Evolutionary conservation across 2,888 invertebrate species (phyloP), one percentile per base, ranked within the genome.

Genomic region (Cartodere bifasciata): DNA sequence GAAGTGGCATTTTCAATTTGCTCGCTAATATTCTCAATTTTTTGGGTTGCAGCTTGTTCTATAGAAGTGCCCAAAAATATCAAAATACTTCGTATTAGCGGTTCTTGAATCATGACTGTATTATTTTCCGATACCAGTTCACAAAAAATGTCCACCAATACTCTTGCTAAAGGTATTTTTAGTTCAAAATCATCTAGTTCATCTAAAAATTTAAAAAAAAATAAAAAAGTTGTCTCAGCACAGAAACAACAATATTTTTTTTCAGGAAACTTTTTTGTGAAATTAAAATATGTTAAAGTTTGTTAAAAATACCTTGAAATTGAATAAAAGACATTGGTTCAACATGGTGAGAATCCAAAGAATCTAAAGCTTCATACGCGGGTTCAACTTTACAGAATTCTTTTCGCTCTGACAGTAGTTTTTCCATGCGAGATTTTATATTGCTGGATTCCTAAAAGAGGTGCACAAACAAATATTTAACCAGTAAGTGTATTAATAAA

Each of bases 311-410:
- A 46, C 50, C 52, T 43, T 47, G 48, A 42, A 48, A 52, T 27
- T 45, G 43, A 3, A 52, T 33, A 35, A 42, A 39, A 7, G 45
- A 28, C 9, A 34, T 13, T 7, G 23, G 29, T 25, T 16, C 12
- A 17, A 17, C 23, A n/a, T 16, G 13, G 14, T 26, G 48, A 6
- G 52, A 47, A 29, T 64, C 64, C 35, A 71, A 61, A 14, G 72
- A 65, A 54, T 75, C 75, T 6, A 72, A 61, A 12, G 74, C 75
- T 35, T 75, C 70, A 34, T 64, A 67, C 22, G 66, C 67, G 23
- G 63, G 60, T 47, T 76, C 75, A 31, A 75, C 71, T 31, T 68
- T 69, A 38, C 67, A 62, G 50, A 62, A 66, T 23, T 69, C 70
- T 21, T 69, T 67, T 28, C 72, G 62, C 39, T 68, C 62, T 1